Conservation (phyloP, 2,113 vertebrate species). For the Passer domesticus region DNA sequence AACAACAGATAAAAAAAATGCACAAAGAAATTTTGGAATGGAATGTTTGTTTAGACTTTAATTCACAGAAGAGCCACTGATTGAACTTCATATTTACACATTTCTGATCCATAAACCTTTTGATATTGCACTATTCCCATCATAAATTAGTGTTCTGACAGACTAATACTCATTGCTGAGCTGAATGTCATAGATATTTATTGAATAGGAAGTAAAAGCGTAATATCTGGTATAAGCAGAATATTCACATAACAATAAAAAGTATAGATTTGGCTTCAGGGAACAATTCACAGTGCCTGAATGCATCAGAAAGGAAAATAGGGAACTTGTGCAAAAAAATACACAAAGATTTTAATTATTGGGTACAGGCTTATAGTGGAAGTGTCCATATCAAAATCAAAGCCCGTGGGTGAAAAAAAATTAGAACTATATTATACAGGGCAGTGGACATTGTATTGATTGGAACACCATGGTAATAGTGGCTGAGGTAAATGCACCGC, state of each 20-base stretch:
- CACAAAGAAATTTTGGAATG: not conserved
- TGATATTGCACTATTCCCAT: constrained; percentile 40
- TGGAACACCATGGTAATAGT: constrained; percentile 28
- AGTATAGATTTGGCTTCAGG: constrained; percentile 71
- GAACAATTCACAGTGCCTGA: constrained; percentile 41
- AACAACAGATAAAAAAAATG: not conserved
- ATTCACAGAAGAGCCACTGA: not conserved
- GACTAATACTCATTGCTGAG: constrained; percentile 24
- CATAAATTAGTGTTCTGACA: constrained; percentile 58
- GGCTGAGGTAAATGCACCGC: not conserved
- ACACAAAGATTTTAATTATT: constrained; percentile 58
- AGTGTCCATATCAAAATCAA: constrained; percentile 15
- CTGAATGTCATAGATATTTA: constrained; percentile 47
- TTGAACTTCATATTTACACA: constrained; percentile 55
- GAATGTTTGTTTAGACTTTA: constrained; percentile 25
- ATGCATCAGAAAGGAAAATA: constrained; percentile 9
- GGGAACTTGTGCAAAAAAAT: constrained; percentile 47
- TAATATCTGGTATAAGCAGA: constrained; percentile 55
- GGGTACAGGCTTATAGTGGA: not conserved
- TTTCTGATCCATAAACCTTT: constrained; percentile 59
- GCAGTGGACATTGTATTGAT: constrained; percentile 40
- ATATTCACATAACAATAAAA: constrained; percentile 70
- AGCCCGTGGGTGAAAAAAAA: constrained; percentile 25
- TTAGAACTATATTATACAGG: not conserved
- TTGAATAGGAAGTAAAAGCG: constrained; percentile 61